Evolutionary conservation across 2,888 invertebrate species (phyloP), one percentile per base, ranked within the genome.

Genomic region (Plebejus melissa): DNA sequence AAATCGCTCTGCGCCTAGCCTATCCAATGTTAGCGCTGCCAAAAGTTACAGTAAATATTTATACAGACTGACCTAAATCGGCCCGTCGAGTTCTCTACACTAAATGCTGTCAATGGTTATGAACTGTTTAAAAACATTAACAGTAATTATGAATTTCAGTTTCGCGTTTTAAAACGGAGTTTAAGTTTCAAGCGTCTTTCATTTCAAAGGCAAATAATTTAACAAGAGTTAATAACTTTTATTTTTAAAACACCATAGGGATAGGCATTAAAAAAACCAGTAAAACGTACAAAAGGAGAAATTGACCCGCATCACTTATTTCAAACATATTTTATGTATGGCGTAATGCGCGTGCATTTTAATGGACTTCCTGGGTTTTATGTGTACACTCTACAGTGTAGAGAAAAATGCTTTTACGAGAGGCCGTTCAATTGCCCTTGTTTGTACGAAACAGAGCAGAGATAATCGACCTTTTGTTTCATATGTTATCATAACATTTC

Each of bases 1-100:
- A 88, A 90, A 90, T 88, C 87, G 83, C 80, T 88, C 86, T 82
- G 81, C 89, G 84, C 83, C 84, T 82, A 85, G 86, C 84, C 85
- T 86, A 87, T 89, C 86, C 87, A 84, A 82, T 82, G 80, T 80
- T 82, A 83, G 80, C 78, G 81, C 84, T 87, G 90, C 87, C 87
- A 88, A 88, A 85, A 86, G 80, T 85, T 83, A 82, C 78, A 81
- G 85, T 88, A 89, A 90, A 90, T 87, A 89, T 82, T 83, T 81
- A 78, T 74, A 72, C 74, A 74, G 71, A 57, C 69, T 72, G 71
- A 74, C 74, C 57, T 71, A 60, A 60, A 74, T 60, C 50, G 72
- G 58, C 69, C 28, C 46, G 32, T 36, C 22, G 13, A 75, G 54
- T 58, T 54, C 41, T 57, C 57, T 54, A 58, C 28, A 41, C 16